Conservation (phyloP, 2,113 vertebrate genomes). For the Cottus gobio region DNA sequence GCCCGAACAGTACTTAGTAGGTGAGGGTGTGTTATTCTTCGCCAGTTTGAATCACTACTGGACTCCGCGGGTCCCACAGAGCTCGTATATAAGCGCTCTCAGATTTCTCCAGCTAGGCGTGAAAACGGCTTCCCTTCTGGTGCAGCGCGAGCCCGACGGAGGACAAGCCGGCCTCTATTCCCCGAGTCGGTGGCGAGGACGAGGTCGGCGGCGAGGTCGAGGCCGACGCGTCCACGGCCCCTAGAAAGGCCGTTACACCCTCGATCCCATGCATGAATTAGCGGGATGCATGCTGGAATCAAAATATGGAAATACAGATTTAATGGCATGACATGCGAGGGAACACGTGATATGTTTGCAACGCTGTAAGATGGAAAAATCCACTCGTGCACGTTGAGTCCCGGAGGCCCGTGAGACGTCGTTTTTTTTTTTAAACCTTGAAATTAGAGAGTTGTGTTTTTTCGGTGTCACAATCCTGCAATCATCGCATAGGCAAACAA, state of each 20-base stretch:
- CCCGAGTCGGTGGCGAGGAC: constrained; percentile 52
- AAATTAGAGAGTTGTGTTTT: constrained; percentile 65
- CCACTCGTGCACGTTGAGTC: constrained; percentile 41
- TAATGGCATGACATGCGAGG: constrained; percentile 8
- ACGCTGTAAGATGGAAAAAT: constrained; percentile 44
- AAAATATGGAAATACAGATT: constrained; percentile 8
- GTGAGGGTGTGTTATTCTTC: constrained; percentile 83
- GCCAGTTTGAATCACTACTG: constrained; percentile 78
- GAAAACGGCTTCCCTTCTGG: constrained; percentile 81
- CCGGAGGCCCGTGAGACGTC: no score
- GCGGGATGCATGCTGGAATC: background rate
- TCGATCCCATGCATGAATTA: no score
- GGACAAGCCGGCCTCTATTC: constrained; percentile 81
- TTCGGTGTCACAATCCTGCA: constrained; percentile 59
- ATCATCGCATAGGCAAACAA: constrained; percentile 68
- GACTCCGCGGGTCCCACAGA: constrained; percentile 78
- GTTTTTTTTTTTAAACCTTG: constrained; percentile 57
- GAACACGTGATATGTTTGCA: constrained; percentile 17
- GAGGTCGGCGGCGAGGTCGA: constrained; percentile 59
- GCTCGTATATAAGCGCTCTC: constrained; percentile 82
- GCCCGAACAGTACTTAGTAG: constrained; percentile 81
- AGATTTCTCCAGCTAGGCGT: constrained; percentile 77
- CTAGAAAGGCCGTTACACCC: constrained; percentile 22
- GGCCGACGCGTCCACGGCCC: constrained; percentile 44
- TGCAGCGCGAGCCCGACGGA: constrained; percentile 75